These are phyloP conservation scores for Morinoia aosen DNA, from an alignment of 2,888 invertebrate species.

Conservation along the genomic window DNA sequence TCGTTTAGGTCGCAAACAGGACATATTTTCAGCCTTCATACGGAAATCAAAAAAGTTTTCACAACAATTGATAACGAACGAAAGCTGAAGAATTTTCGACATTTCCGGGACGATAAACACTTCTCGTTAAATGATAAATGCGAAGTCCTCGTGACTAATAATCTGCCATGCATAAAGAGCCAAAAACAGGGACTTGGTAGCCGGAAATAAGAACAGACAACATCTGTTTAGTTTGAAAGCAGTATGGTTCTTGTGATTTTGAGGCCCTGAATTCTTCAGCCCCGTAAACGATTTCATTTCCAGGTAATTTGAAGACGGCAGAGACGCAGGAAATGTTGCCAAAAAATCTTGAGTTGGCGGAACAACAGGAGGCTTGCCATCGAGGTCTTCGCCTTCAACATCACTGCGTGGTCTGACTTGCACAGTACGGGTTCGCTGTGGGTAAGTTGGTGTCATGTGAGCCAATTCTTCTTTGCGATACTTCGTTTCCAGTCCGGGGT, in stretches of 20 bases:
- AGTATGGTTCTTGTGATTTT: not conserved
- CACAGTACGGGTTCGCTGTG: not conserved
- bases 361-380: not conserved
- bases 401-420: not conserved
- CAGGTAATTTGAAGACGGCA: not conserved
- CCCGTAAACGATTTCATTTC: not conserved
- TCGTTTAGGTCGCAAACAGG: not conserved
- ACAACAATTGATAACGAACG: not conserved
- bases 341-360: not conserved
- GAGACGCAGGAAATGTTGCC: not conserved
- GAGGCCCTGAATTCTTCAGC: not conserved
- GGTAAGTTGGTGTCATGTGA: not conserved
- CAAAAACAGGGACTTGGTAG: not conserved
- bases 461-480: not conserved
- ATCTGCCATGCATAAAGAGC: not conserved
- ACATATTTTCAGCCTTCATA: not conserved
- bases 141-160: not conserved
- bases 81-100: not conserved
- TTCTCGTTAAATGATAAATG: not conserved
- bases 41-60: not conserved
- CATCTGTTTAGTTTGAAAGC: not conserved
- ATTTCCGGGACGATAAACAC: not conserved
- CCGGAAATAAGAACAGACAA: not conserved
- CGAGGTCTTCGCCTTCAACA: not conserved
- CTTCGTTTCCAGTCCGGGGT: not conserved